Conservation (phyloP, 2,797 vertebrate species). For the Potorous gilbertii region DNA sequence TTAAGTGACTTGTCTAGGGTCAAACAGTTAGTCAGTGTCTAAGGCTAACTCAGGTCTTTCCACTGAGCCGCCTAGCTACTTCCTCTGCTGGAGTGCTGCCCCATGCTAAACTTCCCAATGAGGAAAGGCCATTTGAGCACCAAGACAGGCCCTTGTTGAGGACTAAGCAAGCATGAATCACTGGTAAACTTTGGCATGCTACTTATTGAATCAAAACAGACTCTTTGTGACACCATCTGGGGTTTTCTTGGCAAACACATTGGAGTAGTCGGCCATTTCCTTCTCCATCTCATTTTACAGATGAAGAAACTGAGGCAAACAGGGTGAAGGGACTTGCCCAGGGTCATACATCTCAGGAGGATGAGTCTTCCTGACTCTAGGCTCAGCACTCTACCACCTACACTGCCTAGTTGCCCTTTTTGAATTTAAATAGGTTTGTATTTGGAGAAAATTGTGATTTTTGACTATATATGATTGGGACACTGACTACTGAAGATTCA, state of each 20-base stretch:
- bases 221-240: not conserved
- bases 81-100: not conserved
- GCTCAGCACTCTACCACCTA: too few species aligned
- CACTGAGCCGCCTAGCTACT: not conserved
- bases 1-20: not conserved
- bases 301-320: not conserved
- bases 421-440: not conserved
- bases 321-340: not conserved
- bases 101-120: not conserved
- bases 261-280: not conserved
- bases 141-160: not conserved
- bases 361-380: too few species aligned
- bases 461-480: not conserved
- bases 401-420: not conserved
- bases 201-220: not conserved
- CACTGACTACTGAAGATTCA: not conserved
- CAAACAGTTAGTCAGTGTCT: not conserved
- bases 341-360: not conserved
- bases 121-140: not conserved
- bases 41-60: not conserved
- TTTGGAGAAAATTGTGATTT: not conserved
- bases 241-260: not conserved
- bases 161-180: not conserved
- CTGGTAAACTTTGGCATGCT: not conserved
- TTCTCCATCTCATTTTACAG: not conserved